Base-by-base conservation (phyloP, 2,113 vertebrate genomes). In the Leiothrix lutea region DNA sequence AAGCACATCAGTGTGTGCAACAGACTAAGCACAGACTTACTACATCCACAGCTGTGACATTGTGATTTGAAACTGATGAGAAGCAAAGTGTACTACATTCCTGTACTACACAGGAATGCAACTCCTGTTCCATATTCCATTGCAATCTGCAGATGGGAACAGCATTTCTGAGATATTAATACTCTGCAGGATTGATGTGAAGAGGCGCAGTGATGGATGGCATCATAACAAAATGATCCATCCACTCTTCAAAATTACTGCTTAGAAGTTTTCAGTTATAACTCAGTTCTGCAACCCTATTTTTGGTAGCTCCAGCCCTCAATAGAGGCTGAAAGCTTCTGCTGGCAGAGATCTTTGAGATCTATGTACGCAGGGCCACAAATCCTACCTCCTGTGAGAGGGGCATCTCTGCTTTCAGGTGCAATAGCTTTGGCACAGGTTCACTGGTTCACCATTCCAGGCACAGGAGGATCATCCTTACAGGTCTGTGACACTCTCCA, bases 81-180 rank as follows among this genome's bases (percentile, higher is more conserved):
- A 88, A 70, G 19, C 44, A 81, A 82, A 71, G 50, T 57, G 5
- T n/a, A 5, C 26, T 45, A 22, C 31, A 69, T n/a, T n/a, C n/a
- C n/a, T n/a, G n/a, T n/a, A 62, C 67, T 45, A 72, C 51, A 78
- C 5, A 62, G 66, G 38, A 57, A 58, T 66, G 28, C n/a, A 86
- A 40, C 19, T 82, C 16, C 44, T 90, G 62, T 85, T 75, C 47
- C 35, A 78, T 66, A 16, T 88, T 73, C 75, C 80, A 20, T 29
- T 33, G 33, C 35, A 50, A 61, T 53, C 25, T 48, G 61, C 65
- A 72, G 56, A 53, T 77, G 38, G 45, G 38, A 88, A 73, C 15
- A 86, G 40, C 33, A 48, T 60, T 96, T 94, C 66, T 90, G 80
- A 80, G 84, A 64, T 80, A 61, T n/a, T 90, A 80, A 61, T 84